These are phyloP conservation scores for Diachrysia chrysitis DNA, from an alignment of 2,888 invertebrate species.

Conservation along the genomic window DNA sequence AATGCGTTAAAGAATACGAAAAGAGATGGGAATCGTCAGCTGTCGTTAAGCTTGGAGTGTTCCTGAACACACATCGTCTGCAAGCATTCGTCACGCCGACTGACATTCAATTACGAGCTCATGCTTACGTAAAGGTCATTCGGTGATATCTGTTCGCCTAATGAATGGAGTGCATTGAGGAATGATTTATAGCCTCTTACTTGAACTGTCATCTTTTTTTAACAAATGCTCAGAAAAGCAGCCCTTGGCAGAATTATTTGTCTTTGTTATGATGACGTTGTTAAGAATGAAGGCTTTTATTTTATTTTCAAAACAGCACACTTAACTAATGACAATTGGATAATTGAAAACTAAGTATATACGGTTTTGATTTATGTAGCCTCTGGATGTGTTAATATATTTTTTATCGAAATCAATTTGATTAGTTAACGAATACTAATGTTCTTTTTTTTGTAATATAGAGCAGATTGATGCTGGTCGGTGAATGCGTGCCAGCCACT, in stretches of 20 bases:
- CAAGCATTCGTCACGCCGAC: constrained; percentile 45
- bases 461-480: constrained; percentile 92
- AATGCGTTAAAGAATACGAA: constrained; percentile 37
- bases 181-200: constrained; percentile 23
- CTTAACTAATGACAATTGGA: background rate
- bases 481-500: constrained; percentile 93
- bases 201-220: constrained; percentile 22
- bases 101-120: constrained; percentile 45
- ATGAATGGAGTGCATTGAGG: constrained; percentile 41
- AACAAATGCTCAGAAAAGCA: constrained; percentile 11
- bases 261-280: constrained; percentile 6
- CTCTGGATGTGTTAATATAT: background rate
- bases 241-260: constrained; percentile 18
- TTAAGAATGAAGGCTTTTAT: background rate
- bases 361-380: background rate
- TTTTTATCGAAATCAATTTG: background rate
- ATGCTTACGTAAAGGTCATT: constrained; percentile 33
- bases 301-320: background rate
- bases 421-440: background rate
- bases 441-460: constrained; percentile 66
- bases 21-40: constrained; percentile 42
- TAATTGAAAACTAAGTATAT: too few relatives aligned
- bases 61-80: constrained; percentile 33
- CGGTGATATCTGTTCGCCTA: constrained; percentile 12
- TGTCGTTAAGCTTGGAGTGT: constrained; percentile 25